Percentiles rank a stretch among this genome's conserved stretches.
Conservation (phyloP, 2,113 vertebrate species). For the Tetraodon nigroviridis region DNA sequence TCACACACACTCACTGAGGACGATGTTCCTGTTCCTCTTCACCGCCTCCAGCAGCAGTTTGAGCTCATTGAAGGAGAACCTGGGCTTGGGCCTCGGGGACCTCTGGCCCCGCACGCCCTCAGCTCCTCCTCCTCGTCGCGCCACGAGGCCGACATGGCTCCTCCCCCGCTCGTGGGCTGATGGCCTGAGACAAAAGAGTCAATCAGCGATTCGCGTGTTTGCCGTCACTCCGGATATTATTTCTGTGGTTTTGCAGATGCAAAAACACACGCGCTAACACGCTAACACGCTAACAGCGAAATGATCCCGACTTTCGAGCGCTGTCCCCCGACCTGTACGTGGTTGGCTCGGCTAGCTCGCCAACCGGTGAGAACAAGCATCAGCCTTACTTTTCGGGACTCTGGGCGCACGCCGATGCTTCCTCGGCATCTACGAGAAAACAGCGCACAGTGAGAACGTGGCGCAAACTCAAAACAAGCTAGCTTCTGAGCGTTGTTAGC, state of each 20-base stretch:
- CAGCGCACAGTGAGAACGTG: no score
- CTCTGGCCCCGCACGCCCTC: conserved; percentile 10
- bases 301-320: neutral
- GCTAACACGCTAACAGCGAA: neutral
- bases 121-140: conserved; percentile 41
- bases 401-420: no score
- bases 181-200: neutral
- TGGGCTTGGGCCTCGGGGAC: conserved; percentile 35
- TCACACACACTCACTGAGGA: conserved; percentile 58
- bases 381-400: no score
- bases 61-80: conserved; percentile 62
- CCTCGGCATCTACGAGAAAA: no score
- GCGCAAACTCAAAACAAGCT: no score
- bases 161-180: neutral
- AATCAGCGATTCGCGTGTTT: no score
- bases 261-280: neutral
- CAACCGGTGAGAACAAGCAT: no score
- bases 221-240: no score
- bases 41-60: conserved; percentile 60
- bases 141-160: conserved; percentile 41
- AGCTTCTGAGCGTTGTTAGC: no score
- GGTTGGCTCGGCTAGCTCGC: no score
- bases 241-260: no score
- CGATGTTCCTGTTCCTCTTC: conserved; percentile 64
- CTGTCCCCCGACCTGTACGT: no score